Evolutionary conservation across 2,888 invertebrate species (phyloP), one percentile per base, ranked within the genome.

Genomic region (Criorhina ranunculi): DNA sequence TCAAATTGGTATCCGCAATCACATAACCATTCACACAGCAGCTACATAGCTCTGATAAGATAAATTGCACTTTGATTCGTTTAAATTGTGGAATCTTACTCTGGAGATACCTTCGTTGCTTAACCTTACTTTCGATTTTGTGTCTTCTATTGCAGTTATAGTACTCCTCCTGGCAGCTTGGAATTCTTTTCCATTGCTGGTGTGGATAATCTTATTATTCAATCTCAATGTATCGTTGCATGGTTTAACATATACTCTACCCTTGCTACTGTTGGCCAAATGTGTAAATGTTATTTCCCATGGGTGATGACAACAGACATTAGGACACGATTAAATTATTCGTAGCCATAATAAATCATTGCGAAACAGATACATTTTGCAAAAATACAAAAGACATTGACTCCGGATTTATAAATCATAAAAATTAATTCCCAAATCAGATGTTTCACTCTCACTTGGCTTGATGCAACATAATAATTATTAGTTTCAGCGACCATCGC

Each of bases 191-290:
- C 4, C 15, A 51, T 33, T 51, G 42, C 33, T 42, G 8, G 33
- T n/a, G 55, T 2, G 35, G n/a, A n/a, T 59, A 44, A 72, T 78
- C 77, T 55, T n/a, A 17, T 59, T 33, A 51, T 69, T 33, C 19
- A 35, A 78, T 78, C 77, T 70, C 1, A 37, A 70, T 53, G 70
- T 78, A 72, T 55, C 62, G 37, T 62, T 55, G 31, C 51, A 70
- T 46, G 46, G 53, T n/a, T 15, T 7, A 15, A 1, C 8, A 67
- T 7, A 53, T 42, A 29, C 15, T 40, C 17, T 24, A 24, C 24
- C 4, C 4, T 3, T 31, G n/a, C 33, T 55, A 44, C 70, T 60
- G n/a, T 37, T 44, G 9, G 2, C 29, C n/a, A 29, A 49, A 49
- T 31, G 31, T 42, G 40, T 37, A 37, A 33, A 53, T 15, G 44